These are phyloP conservation scores for Myotis brandtii DNA, from an alignment of 2,113 vertebrate species.

Conservation along the genomic window DNA sequence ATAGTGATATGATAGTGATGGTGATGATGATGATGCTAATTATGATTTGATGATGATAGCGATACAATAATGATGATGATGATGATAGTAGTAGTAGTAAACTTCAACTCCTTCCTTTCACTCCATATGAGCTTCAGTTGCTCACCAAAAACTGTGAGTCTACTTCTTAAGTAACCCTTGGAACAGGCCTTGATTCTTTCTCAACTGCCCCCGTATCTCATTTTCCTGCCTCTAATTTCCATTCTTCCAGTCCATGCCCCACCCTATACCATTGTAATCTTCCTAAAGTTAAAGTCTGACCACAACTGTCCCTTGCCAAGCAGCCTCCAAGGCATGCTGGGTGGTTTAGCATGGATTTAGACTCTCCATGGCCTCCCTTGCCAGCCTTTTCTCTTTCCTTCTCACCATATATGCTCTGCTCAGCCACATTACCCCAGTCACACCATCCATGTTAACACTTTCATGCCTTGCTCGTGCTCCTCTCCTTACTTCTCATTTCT, in stretches of 20 bases:
- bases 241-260: not conserved
- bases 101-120: not conserved
- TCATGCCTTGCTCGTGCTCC: not conserved
- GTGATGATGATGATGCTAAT: fast-evolving
- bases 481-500: not conserved
- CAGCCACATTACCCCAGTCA: not conserved
- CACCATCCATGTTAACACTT: no score
- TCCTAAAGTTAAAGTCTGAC: not conserved
- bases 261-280: not conserved
- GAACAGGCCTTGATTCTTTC: not conserved
- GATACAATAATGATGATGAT: not conserved
- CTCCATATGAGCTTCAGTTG: not conserved
- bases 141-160: not conserved
- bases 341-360: not conserved
- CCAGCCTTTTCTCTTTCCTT: not conserved
- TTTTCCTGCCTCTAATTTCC: not conserved
- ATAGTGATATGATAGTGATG: fast-evolving
- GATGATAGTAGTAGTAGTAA: fast-evolving
- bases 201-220: not conserved
- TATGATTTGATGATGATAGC: not conserved
- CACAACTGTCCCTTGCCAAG: not conserved
- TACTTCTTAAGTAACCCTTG: not conserved
- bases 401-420: not conserved
- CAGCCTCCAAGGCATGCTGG: not conserved
- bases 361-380: not conserved